phyloP scores from a whole-genome alignment of 2,113 vertebrate species.

The Ranitomeya imitator region DNA sequence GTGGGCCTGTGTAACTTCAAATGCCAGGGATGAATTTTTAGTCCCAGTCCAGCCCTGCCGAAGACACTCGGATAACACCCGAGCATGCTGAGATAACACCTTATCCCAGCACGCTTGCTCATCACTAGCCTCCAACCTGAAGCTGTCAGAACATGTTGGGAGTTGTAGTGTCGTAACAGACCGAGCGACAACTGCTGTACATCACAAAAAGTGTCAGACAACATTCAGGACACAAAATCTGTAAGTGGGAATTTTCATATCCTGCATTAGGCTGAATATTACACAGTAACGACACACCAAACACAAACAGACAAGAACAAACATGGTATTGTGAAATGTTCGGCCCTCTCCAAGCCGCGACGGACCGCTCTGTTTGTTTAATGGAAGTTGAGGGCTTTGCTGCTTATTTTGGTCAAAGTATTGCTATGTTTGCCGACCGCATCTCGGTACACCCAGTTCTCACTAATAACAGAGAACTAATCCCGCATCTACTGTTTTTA shows the following conservation, averaged over 20 bases:
- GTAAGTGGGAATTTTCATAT: not conserved
- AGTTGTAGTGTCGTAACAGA: too few species aligned
- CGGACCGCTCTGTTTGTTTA: constrained; percentile 15
- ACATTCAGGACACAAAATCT: not conserved
- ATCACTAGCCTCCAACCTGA: too few species aligned
- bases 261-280: not conserved
- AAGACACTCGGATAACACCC: too few species aligned
- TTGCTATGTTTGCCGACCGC: constrained; percentile 23
- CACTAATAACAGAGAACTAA: constrained; percentile 3
- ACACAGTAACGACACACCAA: not conserved
- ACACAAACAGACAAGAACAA: constrained; percentile 14
- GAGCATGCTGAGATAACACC: too few species aligned
- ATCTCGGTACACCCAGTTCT: constrained; percentile 3
- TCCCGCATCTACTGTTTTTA: not conserved
- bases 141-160: too few species aligned
- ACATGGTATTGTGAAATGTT: constrained; percentile 4
- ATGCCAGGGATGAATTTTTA: too few species aligned
- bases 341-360: not conserved
- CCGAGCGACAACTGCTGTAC: not conserved
- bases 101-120: too few species aligned
- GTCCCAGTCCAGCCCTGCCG: too few species aligned
- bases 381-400: constrained; percentile 19
- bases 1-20: too few species aligned
- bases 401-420: constrained; percentile 25
- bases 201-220: not conserved